phyloP scores from a whole-genome alignment of 2,113 vertebrate genomes.

The Ailuropoda melanoleuca region DNA sequence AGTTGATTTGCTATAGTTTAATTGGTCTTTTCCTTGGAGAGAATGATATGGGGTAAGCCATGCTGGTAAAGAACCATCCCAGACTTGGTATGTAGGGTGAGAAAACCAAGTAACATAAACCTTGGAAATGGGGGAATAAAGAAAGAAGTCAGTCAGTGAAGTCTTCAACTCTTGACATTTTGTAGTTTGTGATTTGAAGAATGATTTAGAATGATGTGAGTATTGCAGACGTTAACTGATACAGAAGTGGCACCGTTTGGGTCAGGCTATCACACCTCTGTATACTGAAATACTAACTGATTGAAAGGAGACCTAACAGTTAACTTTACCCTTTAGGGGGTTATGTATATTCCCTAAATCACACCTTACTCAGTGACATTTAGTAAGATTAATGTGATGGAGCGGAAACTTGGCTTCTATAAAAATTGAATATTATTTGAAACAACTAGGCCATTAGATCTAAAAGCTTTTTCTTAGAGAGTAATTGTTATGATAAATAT shows the following conservation, averaged over 20 bases:
- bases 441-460: conserved; percentile 1
- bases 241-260: background rate
- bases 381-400: background rate
- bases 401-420: conserved; percentile 15
- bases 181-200: background rate
- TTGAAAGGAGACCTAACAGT: background rate
- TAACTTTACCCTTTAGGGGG: background rate
- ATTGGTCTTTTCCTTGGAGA: background rate
- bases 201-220: background rate
- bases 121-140: background rate
- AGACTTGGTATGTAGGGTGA: background rate
- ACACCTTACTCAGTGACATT: conserved; percentile 6
- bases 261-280: background rate
- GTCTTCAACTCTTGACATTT: background rate
- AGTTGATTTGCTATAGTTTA: background rate
- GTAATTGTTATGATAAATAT: conserved; percentile 33
- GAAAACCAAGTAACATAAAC: background rate
- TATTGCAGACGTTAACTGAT: background rate
- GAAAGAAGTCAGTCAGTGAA: background rate
- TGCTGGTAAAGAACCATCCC: background rate
- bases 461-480: background rate
- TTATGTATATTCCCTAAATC: background rate
- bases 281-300: background rate
- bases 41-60: background rate
- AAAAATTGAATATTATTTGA: conserved; percentile 52